Percentiles rank a stretch among this genome's conserved stretches.
Conservation (phyloP, 2,888 invertebrate species). For the Agrochola lychnidis region DNA sequence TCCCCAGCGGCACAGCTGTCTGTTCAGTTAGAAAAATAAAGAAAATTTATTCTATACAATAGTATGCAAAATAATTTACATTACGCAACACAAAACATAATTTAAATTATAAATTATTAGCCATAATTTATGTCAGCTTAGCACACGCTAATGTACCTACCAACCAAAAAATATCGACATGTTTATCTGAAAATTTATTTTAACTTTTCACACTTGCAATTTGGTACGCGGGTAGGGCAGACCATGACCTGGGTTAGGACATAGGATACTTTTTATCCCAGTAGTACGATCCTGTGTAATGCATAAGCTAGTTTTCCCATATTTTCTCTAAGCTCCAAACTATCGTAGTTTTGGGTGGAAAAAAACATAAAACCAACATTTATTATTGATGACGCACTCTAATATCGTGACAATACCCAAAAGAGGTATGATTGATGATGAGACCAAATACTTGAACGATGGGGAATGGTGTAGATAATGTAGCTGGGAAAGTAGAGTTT, state of each 20-base stretch:
- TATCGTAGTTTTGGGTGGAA: background rate
- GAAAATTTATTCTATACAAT: no score
- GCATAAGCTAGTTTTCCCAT: background rate
- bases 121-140: no score
- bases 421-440: constrained; percentile 70
- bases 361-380: constrained; percentile 32
- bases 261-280: background rate
- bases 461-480: constrained; percentile 62
- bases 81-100: no score
- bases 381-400: constrained; percentile 67
- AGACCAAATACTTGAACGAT: constrained; percentile 56
- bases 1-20: no score
- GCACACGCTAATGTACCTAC: no score
- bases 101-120: no score
- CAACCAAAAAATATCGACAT: no score
- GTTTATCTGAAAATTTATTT: no score
- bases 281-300: background rate
- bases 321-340: background rate
- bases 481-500: constrained; percentile 22
- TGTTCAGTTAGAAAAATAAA: no score
- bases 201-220: background rate
- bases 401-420: constrained; percentile 62
- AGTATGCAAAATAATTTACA: no score
- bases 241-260: background rate
- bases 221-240: background rate